Evolutionary conservation across 2,113 vertebrate genomes (phyloP).

Genomic region (Cnemophilus loriae): DNA sequence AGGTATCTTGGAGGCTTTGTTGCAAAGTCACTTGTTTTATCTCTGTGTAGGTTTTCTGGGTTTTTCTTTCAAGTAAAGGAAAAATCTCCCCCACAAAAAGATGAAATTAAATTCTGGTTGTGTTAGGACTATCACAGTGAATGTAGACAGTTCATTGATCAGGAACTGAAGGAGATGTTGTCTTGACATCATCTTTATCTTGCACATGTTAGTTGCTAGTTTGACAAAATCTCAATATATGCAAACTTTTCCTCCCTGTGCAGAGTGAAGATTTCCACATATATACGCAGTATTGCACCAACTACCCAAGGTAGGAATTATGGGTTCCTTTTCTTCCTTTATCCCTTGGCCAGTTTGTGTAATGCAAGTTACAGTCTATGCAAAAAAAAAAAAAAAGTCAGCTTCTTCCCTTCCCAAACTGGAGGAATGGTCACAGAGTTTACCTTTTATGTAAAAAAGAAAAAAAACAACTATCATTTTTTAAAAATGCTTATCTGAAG

Average conservation of each 20-base stretch:
- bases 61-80: background rate
- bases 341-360: background rate
- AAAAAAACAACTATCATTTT: too few species aligned
- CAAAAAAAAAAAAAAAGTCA: background rate
- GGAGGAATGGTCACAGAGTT: background rate
- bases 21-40: background rate
- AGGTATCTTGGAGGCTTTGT: background rate
- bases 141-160: background rate
- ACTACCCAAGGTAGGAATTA: conserved; percentile 86
- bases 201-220: background rate
- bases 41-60: background rate
- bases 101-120: background rate
- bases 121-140: background rate
- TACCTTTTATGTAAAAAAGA: background rate
- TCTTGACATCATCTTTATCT: background rate
- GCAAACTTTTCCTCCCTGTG: background rate
- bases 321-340: background rate
- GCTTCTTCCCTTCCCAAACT: background rate
- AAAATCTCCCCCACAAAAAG: background rate
- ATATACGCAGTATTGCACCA: conserved; percentile 95
- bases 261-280: conserved; percentile 98
- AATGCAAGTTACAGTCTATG: background rate
- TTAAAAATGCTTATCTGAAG: background rate
- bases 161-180: background rate
- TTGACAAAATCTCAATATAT: background rate